Evolutionary conservation across 2,888 invertebrate species (phyloP), one percentile per base, ranked within the genome.

Genomic region (Caenorhabditis auriculariae): DNA sequence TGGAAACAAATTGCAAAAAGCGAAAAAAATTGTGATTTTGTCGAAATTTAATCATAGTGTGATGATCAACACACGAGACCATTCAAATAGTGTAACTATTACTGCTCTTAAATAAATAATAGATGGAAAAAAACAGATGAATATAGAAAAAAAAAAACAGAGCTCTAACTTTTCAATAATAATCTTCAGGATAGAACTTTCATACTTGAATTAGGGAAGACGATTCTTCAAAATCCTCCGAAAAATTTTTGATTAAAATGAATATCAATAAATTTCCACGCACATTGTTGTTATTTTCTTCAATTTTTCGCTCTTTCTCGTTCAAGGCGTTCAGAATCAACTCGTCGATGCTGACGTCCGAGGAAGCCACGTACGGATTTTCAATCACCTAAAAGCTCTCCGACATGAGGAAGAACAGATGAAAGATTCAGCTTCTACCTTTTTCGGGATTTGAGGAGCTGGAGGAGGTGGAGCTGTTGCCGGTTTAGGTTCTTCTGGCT

Each of bases 271-370:
- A 42, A 24, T 29, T 23, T 4, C 23, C 28, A 39, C 45, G 23
- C 41, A 58, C 54, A 42, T 68, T 62, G 38, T 66, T 65, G 32
- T 69, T 69, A 44, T 65, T 63, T n/a, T 63, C 55, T 27, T 55
- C 44, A n/a, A n/a, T n/a, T n/a, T n/a, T n/a, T n/a, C n/a, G n/a
- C 23, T 65, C 58, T 39, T 66, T 63, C 21, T 55, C 50, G 41
- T 67, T 62, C 12, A 72, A 44, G 4, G 69, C 60, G 51, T 65
- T 58, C 23, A 61, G 60, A 37, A 72, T 66, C 46, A 72, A 26
- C 29, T 70, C 72, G 39, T 72, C 72, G 32, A 72, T 69, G 17
- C 67, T 68, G 45, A 61, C 54, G 7, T 62, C 54, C 3, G 58
- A 49, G 12, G 47, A 44, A 28, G 56, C 56, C 12, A 66, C 58